These are phyloP conservation scores for Lepidochitona cinerea DNA, from an alignment of 2,888 invertebrate genomes.

Conservation along the genomic window DNA sequence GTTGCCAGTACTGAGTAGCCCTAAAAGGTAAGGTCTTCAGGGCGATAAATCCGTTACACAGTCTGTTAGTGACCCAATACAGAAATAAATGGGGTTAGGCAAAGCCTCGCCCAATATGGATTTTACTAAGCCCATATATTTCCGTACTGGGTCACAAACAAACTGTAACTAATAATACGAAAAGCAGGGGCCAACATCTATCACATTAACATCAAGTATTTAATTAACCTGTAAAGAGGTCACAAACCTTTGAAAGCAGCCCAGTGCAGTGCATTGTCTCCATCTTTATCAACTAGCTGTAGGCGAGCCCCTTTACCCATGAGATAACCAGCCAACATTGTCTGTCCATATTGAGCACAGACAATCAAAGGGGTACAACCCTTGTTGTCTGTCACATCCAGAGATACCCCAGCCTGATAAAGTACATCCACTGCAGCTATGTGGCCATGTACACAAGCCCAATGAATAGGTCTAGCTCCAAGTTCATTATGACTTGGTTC, in stretches of 20 bases:
- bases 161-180: too few species aligned
- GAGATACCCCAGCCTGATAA: constrained; percentile 81
- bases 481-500: constrained; percentile 89
- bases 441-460: constrained; percentile 95
- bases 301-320: constrained; percentile 91
- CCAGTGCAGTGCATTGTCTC: constrained; percentile 94
- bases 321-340: constrained; percentile 90
- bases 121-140: too few species aligned
- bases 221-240: background rate
- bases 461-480: constrained; percentile 92
- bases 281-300: constrained; percentile 90
- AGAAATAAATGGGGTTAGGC: too few species aligned
- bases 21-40: too few species aligned
- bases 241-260: constrained; percentile 87
- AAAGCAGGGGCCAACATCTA: too few species aligned
- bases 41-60: too few species aligned
- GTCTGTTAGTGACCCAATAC: too few species aligned
- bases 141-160: too few species aligned
- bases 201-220: too few species aligned
- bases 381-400: constrained; percentile 92
- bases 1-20: too few species aligned
- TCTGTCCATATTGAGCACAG: constrained; percentile 93
- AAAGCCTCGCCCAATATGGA: too few species aligned
- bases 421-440: constrained; percentile 86
- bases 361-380: constrained; percentile 87